Percentiles rank a stretch among this genome's conserved stretches.
Conservation (phyloP, 2,888 invertebrate genomes). For the Caenorhabditis becei region DNA sequence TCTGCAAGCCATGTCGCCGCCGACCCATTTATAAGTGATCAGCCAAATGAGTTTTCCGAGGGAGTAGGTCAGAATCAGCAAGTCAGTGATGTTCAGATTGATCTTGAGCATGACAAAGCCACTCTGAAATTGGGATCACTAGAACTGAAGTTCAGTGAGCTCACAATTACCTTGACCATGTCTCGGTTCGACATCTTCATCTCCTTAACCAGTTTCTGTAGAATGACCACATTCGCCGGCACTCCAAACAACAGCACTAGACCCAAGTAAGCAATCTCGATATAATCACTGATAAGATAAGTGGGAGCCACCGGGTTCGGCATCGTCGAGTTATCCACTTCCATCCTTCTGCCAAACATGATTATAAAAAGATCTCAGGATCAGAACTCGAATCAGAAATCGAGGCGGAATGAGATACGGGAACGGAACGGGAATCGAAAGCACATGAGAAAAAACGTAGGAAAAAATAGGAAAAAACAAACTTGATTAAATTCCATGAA, state of each 20-base stretch:
- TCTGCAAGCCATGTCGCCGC: slow-evolving; percentile 74
- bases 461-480: slow-evolving; percentile 27
- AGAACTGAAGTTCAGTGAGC: neutral
- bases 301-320: slow-evolving; percentile 58
- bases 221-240: slow-evolving; percentile 76
- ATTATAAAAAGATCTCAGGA: neutral
- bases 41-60: slow-evolving; percentile 80
- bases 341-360: slow-evolving; percentile 49
- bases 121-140: slow-evolving; percentile 61
- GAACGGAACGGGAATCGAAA: slow-evolving; percentile 17
- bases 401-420: slow-evolving; percentile 1
- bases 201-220: slow-evolving; percentile 71
- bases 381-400: neutral
- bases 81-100: slow-evolving; percentile 79
- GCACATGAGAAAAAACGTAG: slow-evolving; percentile 9
- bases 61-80: slow-evolving; percentile 74
- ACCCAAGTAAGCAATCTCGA: slow-evolving; percentile 79
- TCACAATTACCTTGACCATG: slow-evolving; percentile 73
- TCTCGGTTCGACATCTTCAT: slow-evolving; percentile 68
- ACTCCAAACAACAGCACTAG: slow-evolving; percentile 75
- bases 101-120: slow-evolving; percentile 80
- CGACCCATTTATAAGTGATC: slow-evolving; percentile 77
- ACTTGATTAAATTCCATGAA: slow-evolving; percentile 48
- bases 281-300: slow-evolving; percentile 76
- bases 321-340: slow-evolving; percentile 40